Base-by-base conservation (phyloP, 2,797 vertebrate species). In the Peromyscus melanophrys region DNA sequence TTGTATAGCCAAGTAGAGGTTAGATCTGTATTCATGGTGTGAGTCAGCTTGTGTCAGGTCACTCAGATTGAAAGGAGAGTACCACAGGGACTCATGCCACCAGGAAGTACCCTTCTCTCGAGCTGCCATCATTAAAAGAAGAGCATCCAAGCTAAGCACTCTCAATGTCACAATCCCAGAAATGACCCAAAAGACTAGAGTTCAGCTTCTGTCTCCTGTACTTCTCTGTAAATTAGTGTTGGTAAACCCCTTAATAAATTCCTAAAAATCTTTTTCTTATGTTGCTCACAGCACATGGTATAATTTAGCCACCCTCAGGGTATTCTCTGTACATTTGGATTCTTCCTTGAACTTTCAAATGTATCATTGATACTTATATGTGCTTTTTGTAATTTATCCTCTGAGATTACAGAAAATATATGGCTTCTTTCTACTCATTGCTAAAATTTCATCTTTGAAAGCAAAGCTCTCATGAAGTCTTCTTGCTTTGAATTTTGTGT, bases 11-110 rank as follows among this genome's bases (percentile, higher is more conserved):
- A 87, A 23, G 8, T 43, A 34, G 37, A 94, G 52, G 25, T n/a
- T 91, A 92, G 49, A 83, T 76, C 80, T 96, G 86, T 43, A 96
- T 80, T 96, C 46, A 95, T 92, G n/a, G 46, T 78, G 88, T 63
- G 77, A 88, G 27, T 89, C 80, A 76, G 29, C 13, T 65, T 37
- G 46, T 40, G 34, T 25, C 69, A 52, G 25, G 10, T 63, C 94
- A 59, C 11, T 75, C 23, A 23, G 52, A 16, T 37, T 69, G n/a
- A 65, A 59, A 27, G 17, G 57, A 89, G 7, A 84, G 14, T 52
- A 13, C 21, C 25, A 77, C 6, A 65, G 57, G 63, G 9, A 46
- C 43, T 6, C 69, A n/a, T 69, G 73, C 63, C 63, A 92, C 59
- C 76, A 67, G 43, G 1, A 90, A 37, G 76, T 73, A 21, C 31